Conservation (phyloP, 2,888 invertebrate species). For the Acanthococcus lagerstroemiae region DNA sequence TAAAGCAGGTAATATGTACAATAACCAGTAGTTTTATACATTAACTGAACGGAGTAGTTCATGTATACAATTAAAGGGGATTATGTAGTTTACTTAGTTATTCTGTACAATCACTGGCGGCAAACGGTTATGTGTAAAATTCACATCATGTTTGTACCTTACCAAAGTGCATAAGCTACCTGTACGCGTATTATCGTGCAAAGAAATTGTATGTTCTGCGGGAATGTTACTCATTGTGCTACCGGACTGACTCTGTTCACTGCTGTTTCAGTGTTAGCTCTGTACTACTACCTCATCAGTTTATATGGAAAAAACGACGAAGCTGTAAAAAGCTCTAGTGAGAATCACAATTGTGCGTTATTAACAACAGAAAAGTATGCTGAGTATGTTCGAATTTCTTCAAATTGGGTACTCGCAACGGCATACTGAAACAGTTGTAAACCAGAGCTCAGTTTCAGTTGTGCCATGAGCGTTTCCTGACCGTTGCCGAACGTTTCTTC, state of each 20-base stretch:
- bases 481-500: neutral
- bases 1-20: neutral
- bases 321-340: neutral
- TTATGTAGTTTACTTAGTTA: neutral
- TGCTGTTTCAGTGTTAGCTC: neutral
- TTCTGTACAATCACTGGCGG: no score
- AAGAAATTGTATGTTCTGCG: neutral
- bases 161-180: no score
- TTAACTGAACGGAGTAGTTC: neutral
- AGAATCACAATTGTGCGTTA: neutral
- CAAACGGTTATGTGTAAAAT: neutral
- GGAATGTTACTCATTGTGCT: neutral
- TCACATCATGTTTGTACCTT: neutral
- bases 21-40: neutral
- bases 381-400: no score
- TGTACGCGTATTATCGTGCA: neutral
- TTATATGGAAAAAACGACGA: neutral
- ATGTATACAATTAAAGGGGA: neutral
- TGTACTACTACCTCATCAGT: neutral
- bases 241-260: neutral
- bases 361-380: neutral
- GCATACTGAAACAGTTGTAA: neutral
- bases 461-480: neutral
- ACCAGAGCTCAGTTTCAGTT: neutral
- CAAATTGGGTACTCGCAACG: neutral